Conservation (phyloP, 37 sponge, comb jelly and placozoan genomes). For the Beroe ovata region DNA sequence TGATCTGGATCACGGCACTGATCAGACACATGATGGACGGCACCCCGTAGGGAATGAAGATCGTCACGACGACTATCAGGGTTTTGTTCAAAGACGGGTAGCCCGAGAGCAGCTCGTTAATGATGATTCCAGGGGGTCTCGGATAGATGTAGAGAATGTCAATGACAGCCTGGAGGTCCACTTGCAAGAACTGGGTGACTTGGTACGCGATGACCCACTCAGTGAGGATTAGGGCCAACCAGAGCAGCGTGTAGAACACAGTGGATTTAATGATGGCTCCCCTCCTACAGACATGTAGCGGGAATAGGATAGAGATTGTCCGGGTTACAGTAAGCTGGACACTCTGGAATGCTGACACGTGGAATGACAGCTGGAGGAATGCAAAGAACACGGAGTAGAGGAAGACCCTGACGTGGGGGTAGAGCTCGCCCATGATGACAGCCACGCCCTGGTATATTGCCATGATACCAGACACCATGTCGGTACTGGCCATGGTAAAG, state of each 20-base stretch:
- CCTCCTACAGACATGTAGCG: not conserved
- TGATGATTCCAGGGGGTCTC: not conserved
- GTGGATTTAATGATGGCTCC: not conserved
- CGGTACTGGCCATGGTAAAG: constrained; percentile 25
- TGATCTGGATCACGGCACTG: constrained; percentile 5
- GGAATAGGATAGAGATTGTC: constrained; percentile 14
- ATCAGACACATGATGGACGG: constrained; percentile 49
- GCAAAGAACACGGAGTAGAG: constrained; percentile 51
- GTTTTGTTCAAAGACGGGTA: not conserved
- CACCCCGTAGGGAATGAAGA: constrained; percentile 36
- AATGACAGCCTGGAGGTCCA: not conserved
- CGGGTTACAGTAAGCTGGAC: constrained; percentile 30
- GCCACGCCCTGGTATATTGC: constrained; percentile 52
- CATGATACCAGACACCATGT: constrained; percentile 7
- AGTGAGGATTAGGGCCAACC: not conserved
- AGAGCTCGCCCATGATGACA: constrained; percentile 12
- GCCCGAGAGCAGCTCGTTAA: not conserved
- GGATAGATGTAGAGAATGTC: constrained; percentile 57
- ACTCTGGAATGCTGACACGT: constrained; percentile 32
- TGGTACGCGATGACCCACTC: constrained; percentile 34
- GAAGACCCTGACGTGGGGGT: not conserved
- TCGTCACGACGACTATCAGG: not conserved
- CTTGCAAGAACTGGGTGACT: not conserved
- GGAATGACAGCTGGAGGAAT: constrained; percentile 6
- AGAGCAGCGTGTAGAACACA: not conserved